Base-by-base conservation (phyloP, 2,888 invertebrate genomes). In the Lingula anatina region DNA sequence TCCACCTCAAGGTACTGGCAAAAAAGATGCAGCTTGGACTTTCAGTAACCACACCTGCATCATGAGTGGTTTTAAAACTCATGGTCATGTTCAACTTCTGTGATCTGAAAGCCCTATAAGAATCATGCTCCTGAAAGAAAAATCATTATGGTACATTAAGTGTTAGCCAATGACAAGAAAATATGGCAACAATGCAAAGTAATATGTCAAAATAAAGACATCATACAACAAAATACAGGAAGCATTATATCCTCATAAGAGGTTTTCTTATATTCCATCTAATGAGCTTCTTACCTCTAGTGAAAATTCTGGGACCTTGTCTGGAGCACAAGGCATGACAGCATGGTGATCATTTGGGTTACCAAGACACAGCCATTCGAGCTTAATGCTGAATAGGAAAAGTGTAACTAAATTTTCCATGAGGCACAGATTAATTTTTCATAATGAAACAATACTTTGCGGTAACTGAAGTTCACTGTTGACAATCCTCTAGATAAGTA, bases 271-370 rank as follows among this genome's bases (percentile, higher is more conserved):
- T n/a, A n/a, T n/a, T n/a, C n/a, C n/a, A n/a, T n/a, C n/a, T n/a
- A n/a, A n/a, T n/a, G n/a, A n/a, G n/a, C n/a, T n/a, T n/a, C 62
- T 55, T 57, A 86, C 87, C 81, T 92, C 92, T 70, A 91, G 91
- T 1, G 94, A 93, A 79, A 93, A 96, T 78, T 97, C 96, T 0
- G 97, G 97, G 52, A 96, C 82, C 71, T 94, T 88, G 56, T 95
- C 89, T 0, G 97, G 95, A 12, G 97, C 95, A 78, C 94, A 95
- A 0, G 95, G 93, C 75, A 90, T 88, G 0, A 94, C 92, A 9
- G 88, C 85, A 77, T 94, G 94, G 79, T 99, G 97, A 79, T 99
- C 97, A 66, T 94, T 88, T 0, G 93, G 87, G 79, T 96, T 91
- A 0, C 91, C 95, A 43, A 89, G 80, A 71, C 95, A 94, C 51